phyloP scores from a whole-genome alignment of 2,888 invertebrate genomes.

The Tholera decimalis region DNA sequence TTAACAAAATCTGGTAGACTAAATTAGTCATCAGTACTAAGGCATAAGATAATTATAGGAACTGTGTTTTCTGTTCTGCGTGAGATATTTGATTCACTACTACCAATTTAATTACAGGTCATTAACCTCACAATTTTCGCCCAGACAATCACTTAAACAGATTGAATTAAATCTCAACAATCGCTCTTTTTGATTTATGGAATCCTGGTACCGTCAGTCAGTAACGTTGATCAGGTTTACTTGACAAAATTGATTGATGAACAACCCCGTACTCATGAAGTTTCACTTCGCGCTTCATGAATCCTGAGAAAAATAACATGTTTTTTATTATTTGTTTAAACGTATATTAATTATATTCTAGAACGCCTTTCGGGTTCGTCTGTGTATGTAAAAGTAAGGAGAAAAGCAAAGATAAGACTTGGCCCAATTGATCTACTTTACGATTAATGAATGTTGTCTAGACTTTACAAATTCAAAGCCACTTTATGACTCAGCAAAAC shows the following conservation, averaged over 20 bases:
- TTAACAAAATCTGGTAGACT: no score
- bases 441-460: neutral
- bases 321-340: constrained; percentile 3
- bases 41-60: no score
- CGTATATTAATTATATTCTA: neutral
- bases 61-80: no score
- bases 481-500: constrained; percentile 24
- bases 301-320: constrained; percentile 23
- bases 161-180: constrained; percentile 45
- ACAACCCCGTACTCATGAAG: constrained; percentile 21
- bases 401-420: neutral
- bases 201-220: constrained; percentile 36
- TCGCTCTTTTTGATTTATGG: constrained; percentile 53
- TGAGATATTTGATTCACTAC: neutral
- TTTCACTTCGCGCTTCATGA: constrained; percentile 30
- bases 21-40: no score
- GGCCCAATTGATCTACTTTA: no score
- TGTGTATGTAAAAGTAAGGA: no score
- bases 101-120: neutral
- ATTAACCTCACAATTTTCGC: constrained; percentile 1
- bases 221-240: constrained; percentile 49
- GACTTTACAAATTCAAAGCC: neutral
- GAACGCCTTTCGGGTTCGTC: no score
- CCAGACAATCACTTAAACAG: constrained; percentile 28
- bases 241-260: constrained; percentile 60